Percentiles rank a stretch among this genome's conserved stretches.
Evolutionary conservation across 2,888 invertebrate species (phyloP).

Genomic region (Geotrupes spiniger): DNA sequence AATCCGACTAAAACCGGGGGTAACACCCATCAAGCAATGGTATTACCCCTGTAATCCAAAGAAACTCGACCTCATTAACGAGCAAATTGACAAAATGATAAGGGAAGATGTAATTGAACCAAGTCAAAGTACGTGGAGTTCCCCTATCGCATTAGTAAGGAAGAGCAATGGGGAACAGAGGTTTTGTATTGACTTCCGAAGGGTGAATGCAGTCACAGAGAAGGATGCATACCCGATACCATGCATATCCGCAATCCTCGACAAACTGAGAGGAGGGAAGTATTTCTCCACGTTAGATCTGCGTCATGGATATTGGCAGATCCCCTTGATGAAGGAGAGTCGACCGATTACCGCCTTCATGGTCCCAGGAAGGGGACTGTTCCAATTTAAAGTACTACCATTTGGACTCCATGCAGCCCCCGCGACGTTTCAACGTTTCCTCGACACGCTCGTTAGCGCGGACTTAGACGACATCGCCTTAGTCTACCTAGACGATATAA

Average conservation of each 20-base stretch:
- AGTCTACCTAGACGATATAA: too few species aligned
- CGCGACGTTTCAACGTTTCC: too few species aligned
- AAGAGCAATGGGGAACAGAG: neutral
- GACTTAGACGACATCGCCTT: too few species aligned
- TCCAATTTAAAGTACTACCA: too few species aligned
- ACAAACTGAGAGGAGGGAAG: neutral
- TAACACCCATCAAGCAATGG: too few species aligned
- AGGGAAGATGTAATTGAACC: constrained; percentile 2
- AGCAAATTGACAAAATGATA: constrained; percentile 1
- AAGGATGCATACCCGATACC: neutral
- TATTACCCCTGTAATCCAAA: constrained; percentile 2
- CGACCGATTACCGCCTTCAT: neutral
- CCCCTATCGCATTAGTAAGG: neutral
- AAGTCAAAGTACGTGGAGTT: neutral
- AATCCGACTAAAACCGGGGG: too few species aligned
- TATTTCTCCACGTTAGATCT: neutral
- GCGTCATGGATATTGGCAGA: too few species aligned
- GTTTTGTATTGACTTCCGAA: neutral
- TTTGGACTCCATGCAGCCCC: too few species aligned
- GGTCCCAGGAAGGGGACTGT: too few species aligned
- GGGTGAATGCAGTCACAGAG: neutral
- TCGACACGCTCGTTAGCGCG: too few species aligned
- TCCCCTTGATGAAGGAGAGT: neutral
- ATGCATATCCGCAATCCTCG: neutral
- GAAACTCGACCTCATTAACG: neutral